phyloP scores from a whole-genome alignment of 1,140 invertebrate genomes.

The Cephus cinctus region DNA sequence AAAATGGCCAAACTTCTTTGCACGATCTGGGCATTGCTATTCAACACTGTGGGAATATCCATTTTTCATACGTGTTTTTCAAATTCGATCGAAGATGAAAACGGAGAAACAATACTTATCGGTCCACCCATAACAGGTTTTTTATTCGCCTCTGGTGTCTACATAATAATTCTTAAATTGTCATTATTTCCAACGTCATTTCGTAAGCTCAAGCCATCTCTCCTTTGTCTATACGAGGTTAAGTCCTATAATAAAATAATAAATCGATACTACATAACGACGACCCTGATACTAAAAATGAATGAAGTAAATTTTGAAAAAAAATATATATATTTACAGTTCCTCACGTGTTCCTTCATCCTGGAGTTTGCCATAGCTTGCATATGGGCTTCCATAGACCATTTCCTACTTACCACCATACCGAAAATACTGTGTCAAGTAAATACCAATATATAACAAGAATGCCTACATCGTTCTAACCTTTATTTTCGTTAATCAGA shows the following conservation, averaged over 20 bases:
- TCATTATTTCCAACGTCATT: constrained; percentile 32
- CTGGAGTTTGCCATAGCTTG: constrained; percentile 37
- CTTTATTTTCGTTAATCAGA: not conserved
- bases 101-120: constrained; percentile 19
- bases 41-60: constrained; percentile 25
- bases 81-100: constrained; percentile 31
- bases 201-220: constrained; percentile 16
- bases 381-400: constrained; percentile 39
- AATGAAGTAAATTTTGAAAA: not conserved
- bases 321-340: constrained; percentile 22
- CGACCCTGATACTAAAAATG: not conserved
- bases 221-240: constrained; percentile 39
- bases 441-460: constrained; percentile 16
- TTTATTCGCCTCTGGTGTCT: constrained; percentile 34
- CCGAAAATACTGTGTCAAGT: constrained; percentile 29
- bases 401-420: constrained; percentile 26
- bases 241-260: not conserved
- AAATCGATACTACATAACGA: no score
- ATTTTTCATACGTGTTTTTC: constrained; percentile 36
- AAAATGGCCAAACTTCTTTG: constrained; percentile 32
- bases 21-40: constrained; percentile 38
- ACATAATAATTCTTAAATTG: constrained; percentile 27
- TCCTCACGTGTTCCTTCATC: constrained; percentile 36
- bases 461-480: not conserved
- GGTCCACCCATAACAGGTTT: constrained; percentile 28